These are phyloP conservation scores for Acronicta alni DNA, from an alignment of 2,888 invertebrate genomes.

Conservation along the genomic window DNA sequence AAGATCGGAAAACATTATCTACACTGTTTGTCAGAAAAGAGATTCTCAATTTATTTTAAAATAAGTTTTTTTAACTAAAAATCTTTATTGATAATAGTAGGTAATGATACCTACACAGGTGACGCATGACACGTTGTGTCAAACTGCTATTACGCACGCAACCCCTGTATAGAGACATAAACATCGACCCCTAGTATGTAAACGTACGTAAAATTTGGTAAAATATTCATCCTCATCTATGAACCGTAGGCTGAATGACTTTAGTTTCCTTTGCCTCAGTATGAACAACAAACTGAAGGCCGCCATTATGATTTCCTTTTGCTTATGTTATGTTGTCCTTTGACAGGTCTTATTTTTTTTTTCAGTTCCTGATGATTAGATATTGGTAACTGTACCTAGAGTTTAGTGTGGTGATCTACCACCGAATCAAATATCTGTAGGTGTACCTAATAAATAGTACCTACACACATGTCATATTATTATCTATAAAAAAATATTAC, in stretches of 20 bases:
- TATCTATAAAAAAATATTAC: too few relatives aligned
- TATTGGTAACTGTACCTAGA: too few relatives aligned
- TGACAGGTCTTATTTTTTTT: neutral
- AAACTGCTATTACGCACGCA: conserved; percentile 79
- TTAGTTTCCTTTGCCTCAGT: conserved; percentile 32
- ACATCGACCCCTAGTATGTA: conserved; percentile 66
- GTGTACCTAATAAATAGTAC: too few relatives aligned
- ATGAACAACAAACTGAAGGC: conserved; percentile 3
- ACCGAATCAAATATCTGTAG: too few relatives aligned
- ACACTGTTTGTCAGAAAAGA: neutral
- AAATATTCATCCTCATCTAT: conserved; percentile 59
- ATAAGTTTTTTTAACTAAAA: neutral
- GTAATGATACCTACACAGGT: conserved; percentile 55
- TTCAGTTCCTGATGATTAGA: too few relatives aligned
- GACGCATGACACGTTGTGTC: conserved; percentile 73
- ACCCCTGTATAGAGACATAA: conserved; percentile 84
- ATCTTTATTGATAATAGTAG: conserved; percentile 59
- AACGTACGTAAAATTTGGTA: conserved; percentile 71
- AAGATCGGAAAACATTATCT: neutral
- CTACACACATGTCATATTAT: too few relatives aligned
- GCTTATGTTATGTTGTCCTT: neutral
- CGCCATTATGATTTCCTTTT: conserved; percentile 26
- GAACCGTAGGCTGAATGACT: conserved; percentile 31
- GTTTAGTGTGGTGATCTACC: too few relatives aligned
- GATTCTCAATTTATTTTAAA: neutral